Percentiles rank a stretch among this genome's conserved stretches.
Conservation (phyloP, 35 echinoderm and acorn worm genomes). For the Holothuria glaberrima region DNA sequence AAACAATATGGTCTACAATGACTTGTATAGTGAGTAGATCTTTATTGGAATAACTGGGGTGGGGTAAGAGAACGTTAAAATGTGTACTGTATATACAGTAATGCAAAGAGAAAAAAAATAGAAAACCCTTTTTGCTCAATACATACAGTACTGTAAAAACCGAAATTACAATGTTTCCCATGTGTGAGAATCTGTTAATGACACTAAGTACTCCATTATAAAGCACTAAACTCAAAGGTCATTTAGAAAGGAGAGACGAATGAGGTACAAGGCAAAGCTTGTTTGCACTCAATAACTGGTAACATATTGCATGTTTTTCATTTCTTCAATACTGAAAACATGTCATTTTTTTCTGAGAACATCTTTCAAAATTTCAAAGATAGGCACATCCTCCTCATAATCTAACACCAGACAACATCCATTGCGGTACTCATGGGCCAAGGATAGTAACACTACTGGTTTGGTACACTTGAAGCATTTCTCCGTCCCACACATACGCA, state of each 20-base stretch:
- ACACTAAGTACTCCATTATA: conserved; percentile 18
- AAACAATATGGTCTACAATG: not conserved
- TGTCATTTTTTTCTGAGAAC: conserved; percentile 18
- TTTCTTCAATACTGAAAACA: conserved; percentile 22
- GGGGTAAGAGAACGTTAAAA: no score
- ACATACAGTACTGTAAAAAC: not conserved
- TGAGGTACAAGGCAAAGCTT: not conserved
- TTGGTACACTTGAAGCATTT: not conserved
- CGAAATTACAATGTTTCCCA: conserved; percentile 27
- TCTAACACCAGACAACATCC: conserved; percentile 20
- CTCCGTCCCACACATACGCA: no score
- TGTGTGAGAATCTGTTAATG: conserved; percentile 47
- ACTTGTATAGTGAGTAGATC: no score
- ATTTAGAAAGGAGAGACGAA: conserved; percentile 46
- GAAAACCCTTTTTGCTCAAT: no score
- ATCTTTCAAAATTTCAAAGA: conserved; percentile 34
- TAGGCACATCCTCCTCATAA: conserved; percentile 50
- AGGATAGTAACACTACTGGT: conserved; percentile 40
- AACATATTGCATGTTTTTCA: conserved; percentile 26
- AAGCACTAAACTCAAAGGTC: conserved; percentile 15
- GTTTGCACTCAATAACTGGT: conserved; percentile 1
- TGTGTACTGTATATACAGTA: no score
- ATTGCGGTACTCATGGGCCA: conserved; percentile 24
- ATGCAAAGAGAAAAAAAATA: no score
- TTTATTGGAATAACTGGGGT: no score